phyloP scores from a whole-genome alignment of 2,797 vertebrate genomes.

The Aldrovandia affinis region DNA sequence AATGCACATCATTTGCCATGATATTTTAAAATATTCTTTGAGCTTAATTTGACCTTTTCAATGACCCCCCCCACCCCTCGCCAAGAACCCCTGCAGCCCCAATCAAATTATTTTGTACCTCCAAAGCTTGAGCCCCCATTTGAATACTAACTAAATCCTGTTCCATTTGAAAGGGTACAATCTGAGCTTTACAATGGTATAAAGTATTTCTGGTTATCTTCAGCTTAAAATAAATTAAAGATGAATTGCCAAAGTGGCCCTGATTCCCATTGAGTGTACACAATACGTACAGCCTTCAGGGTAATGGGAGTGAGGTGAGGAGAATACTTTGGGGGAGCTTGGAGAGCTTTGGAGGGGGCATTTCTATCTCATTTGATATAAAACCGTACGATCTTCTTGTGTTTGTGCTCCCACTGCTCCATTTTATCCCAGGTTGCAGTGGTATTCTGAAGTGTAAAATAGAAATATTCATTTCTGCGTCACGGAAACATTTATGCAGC shows the following conservation, averaged over 20 bases:
- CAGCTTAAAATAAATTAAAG: constrained; percentile 1
- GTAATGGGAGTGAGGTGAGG: neutral
- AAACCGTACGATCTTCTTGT: neutral
- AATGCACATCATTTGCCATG: neutral
- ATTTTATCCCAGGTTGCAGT: neutral
- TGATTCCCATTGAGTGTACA: neutral
- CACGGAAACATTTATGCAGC: neutral
- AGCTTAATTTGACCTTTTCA: neutral
- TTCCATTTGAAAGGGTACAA: neutral
- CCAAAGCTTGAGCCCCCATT: neutral
- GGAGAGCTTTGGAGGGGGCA: neutral
- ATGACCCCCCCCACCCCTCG: neutral
- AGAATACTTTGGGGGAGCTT: neutral
- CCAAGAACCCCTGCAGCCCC: neutral
- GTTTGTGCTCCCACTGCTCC: neutral
- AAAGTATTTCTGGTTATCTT: neutral
- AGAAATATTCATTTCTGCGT: neutral
- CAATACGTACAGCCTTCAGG: neutral
- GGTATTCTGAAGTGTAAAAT: neutral
- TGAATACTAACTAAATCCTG: neutral
- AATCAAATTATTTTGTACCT: neutral
- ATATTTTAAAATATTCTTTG: neutral
- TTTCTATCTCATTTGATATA: neutral
- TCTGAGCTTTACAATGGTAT: neutral
- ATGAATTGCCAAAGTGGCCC: neutral